Percentiles rank a stretch among this genome's conserved stretches.
These are phyloP conservation scores for Micoletzkya japonica DNA, from an alignment of 2,888 invertebrate species.

Conservation along the genomic window DNA sequence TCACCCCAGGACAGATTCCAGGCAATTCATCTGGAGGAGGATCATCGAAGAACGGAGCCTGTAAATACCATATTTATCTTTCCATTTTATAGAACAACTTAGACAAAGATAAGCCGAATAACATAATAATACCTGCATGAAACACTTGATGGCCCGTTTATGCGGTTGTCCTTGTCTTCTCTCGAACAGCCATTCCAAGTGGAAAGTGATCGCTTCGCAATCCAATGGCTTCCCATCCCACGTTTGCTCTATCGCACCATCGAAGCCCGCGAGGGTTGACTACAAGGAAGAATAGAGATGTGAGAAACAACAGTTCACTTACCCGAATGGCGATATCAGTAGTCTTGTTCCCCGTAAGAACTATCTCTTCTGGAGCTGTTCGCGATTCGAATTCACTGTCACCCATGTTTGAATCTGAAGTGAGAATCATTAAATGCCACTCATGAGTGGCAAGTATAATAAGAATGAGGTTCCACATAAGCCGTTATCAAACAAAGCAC, in stretches of 20 bases:
- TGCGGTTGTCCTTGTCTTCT: constrained; percentile 54
- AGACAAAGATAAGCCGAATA: not conserved
- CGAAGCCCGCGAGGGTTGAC: constrained; percentile 43
- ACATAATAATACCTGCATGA: constrained; percentile 9
- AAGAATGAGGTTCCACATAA: no score
- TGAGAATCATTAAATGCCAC: no score
- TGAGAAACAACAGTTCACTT: not conserved
- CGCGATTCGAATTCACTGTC: no score
- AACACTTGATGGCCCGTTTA: constrained; percentile 54
- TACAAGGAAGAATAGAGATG: constrained; percentile 1
- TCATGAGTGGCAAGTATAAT: no score
- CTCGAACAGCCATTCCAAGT: constrained; percentile 60
- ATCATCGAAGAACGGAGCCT: constrained; percentile 62
- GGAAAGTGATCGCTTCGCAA: constrained; percentile 56
- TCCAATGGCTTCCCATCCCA: constrained; percentile 59
- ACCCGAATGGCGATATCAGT: constrained; percentile 18
- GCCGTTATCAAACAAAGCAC: no score
- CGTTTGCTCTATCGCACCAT: constrained; percentile 51
- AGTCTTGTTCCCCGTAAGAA: constrained; percentile 12
- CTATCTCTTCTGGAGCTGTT: no score
- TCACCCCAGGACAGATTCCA: constrained; percentile 52
- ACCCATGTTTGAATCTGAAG: no score
- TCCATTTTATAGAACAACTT: not conserved
- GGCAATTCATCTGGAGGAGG: constrained; percentile 53
- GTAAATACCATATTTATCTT: constrained; percentile 27